phyloP scores from a whole-genome alignment of 2,113 vertebrate species.

The Sylvia atricapilla region DNA sequence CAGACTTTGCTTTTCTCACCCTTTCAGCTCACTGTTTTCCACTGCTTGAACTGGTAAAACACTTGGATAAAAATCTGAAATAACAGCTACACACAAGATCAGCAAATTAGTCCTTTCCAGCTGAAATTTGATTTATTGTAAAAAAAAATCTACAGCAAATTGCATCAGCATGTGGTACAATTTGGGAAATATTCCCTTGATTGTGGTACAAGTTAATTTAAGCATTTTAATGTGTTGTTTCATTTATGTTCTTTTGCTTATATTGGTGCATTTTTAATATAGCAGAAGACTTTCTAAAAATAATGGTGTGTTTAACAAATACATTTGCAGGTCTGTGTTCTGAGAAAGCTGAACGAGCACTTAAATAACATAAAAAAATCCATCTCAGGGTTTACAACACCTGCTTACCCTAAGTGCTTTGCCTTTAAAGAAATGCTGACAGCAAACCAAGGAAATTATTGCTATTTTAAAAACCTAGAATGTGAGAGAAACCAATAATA shows the following conservation, averaged over 20 bases:
- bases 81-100: neutral
- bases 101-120: neutral
- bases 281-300: neutral
- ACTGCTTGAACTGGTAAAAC: neutral
- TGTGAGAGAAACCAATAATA: neutral
- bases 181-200: neutral
- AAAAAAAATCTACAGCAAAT: neutral
- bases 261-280: neutral
- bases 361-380: neutral
- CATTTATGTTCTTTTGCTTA: neutral
- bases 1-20: neutral
- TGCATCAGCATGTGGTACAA: neutral
- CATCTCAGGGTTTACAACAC: rapidly evolving
- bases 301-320: neutral
- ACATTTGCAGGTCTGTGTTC: neutral
- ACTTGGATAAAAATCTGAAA: neutral
- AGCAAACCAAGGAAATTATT: neutral
- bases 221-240: neutral
- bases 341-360: neutral
- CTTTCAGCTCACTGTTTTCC: neutral
- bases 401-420: neutral
- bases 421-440: neutral
- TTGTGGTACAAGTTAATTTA: neutral
- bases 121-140: neutral
- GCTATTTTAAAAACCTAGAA: neutral